Evolutionary conservation across 2,888 invertebrate genomes (phyloP).

Genomic region (Amphipyra tragopoginis): DNA sequence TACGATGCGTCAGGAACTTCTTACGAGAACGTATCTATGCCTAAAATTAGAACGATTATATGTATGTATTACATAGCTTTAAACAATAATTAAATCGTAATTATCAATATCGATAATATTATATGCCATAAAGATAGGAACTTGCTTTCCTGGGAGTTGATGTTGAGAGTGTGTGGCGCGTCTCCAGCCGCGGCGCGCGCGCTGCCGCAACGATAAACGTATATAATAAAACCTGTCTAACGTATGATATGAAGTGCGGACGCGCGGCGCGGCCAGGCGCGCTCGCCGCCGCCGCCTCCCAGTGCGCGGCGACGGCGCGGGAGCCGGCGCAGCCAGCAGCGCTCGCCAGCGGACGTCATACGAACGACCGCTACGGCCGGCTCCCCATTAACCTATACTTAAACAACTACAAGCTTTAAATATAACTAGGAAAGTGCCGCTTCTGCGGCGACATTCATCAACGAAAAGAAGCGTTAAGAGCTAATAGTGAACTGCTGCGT

Average conservation of each 20-base stretch:
- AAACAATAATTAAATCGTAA: slow-evolving; percentile 91
- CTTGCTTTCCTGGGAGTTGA: slow-evolving; percentile 91
- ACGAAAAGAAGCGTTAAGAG: slow-evolving; percentile 89
- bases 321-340: slow-evolving; percentile 67
- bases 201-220: slow-evolving; percentile 87
- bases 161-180: slow-evolving; percentile 83
- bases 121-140: slow-evolving; percentile 91
- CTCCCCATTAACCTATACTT: slow-evolving; percentile 86
- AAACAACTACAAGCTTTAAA: slow-evolving; percentile 88
- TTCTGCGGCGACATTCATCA: slow-evolving; percentile 82
- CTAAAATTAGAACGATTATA: slow-evolving; percentile 91
- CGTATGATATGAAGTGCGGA: slow-evolving; percentile 89
- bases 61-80: slow-evolving; percentile 91
- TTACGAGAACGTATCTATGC: slow-evolving; percentile 90
- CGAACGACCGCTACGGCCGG: slow-evolving; percentile 74
- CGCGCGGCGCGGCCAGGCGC: slow-evolving; percentile 77
- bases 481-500: slow-evolving; percentile 90
- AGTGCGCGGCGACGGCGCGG: slow-evolving; percentile 86
- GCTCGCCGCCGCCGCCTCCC: slow-evolving; percentile 87
- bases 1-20: slow-evolving; percentile 90
- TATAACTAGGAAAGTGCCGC: slow-evolving; percentile 88
- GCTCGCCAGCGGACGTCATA: slow-evolving; percentile 51
- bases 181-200: slow-evolving; percentile 82
- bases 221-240: slow-evolving; percentile 89
- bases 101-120: slow-evolving; percentile 91